Percentiles rank a stretch among this genome's conserved stretches.
These are phyloP conservation scores for Mungos mungo DNA, from an alignment of 2,113 vertebrate species.

Conservation along the genomic window DNA sequence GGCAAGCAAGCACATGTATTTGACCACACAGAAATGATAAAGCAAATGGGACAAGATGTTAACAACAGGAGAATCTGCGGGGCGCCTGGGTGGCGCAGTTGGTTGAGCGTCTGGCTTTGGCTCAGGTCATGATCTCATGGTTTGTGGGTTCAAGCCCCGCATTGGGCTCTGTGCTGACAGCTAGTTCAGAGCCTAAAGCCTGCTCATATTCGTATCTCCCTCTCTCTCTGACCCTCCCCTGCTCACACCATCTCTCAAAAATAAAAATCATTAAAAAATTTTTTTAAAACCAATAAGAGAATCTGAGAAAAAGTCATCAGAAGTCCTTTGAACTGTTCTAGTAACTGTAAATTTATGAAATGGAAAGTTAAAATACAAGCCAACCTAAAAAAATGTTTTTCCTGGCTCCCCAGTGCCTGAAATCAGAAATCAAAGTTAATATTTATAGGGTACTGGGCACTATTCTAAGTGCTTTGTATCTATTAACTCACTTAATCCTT, in stretches of 20 bases:
- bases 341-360: background rate
- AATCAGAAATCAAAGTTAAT: background rate
- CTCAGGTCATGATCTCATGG: too few species aligned
- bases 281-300: background rate
- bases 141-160: too few species aligned
- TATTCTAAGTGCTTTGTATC: background rate
- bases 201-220: too few species aligned
- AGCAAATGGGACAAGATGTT: background rate
- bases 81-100: too few species aligned
- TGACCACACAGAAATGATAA: background rate
- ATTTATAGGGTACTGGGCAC: background rate
- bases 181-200: too few species aligned
- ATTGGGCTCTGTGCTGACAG: too few species aligned
- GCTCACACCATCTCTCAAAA: too few species aligned
- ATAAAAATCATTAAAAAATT: too few species aligned
- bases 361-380: background rate
- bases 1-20: rapidly evolving
- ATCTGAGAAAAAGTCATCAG: background rate
- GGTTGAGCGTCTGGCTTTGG: too few species aligned
- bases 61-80: background rate
- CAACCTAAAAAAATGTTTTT: background rate
- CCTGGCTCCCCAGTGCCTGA: background rate
- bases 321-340: background rate
- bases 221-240: too few species aligned
- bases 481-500: background rate